Base-by-base conservation (phyloP, 2,797 vertebrate species). In the Phyllotis vaccarum region DNA sequence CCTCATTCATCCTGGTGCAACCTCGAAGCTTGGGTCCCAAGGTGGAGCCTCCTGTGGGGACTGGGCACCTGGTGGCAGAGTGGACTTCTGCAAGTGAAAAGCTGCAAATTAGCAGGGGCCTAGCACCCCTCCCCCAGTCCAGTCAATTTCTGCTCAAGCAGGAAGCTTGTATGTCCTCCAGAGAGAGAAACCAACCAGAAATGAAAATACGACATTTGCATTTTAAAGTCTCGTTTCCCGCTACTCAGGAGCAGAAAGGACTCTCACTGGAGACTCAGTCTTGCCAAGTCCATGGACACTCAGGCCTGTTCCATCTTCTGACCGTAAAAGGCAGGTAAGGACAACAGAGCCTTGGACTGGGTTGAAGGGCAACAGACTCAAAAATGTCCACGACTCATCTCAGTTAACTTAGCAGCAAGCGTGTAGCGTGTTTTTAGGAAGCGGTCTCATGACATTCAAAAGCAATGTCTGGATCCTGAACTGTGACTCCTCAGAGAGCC, bases 31-130 rank as follows among this genome's bases (percentile, higher is more conserved):
- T 97, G 76, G 52, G 93, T 89, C 98, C 91, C 58, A 85, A 90
- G 85, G n/a, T 60, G 74, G 94, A 89, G 83, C 87, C 97, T 94
- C 96, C 97, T 92, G 97, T 91, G 40, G 49, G 85, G 92, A 79
- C 87, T 96, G 97, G 97, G 96, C 89, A 98, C 98, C 99, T 99
- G 98, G 96, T 68, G 97, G 96, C 37, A 96, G 83, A 97, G 97
- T 97, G 98, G 95, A 95, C 97, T 98, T 90, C 34, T 90, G 81
- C 24, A 66, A 43, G 27, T n/a, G 5, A 34, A 89, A 93, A 80
- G 40, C 43, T 40, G 17, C 16, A 89, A 22, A 43, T 83, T 16
- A 79, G 60, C 66, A 89, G 78, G 52, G 37, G 16, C 5, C 29
- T 11, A 64, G 19, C 31, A 24, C 49, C 40, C 85, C 14, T 54